A percentile compares a stretch with the other conserved stretches of the same genome.
phyloP scores from a whole-genome alignment of 1,140 invertebrate species.

The Vollenhovia emeryi region DNA sequence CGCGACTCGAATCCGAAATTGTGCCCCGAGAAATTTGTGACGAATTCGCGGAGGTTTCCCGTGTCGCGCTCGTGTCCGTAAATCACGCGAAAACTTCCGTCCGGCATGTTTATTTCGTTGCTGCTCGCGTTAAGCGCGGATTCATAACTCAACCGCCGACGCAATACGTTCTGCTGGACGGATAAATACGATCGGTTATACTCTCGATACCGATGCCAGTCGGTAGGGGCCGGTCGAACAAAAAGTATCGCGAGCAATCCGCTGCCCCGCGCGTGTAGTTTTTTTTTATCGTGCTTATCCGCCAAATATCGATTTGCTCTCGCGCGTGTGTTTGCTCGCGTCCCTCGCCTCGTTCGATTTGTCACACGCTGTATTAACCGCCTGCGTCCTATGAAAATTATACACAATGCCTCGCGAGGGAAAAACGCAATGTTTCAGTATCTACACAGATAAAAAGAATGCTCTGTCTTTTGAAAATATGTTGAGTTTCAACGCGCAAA shows the following conservation, averaged over 20 bases:
- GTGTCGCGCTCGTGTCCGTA: slow-evolving; percentile 27
- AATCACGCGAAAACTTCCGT: slow-evolving; percentile 48
- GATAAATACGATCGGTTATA: slow-evolving; percentile 57
- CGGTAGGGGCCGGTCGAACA: background rate
- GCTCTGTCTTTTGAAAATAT: too few species aligned
- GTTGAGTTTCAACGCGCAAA: too few species aligned
- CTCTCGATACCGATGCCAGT: slow-evolving; percentile 1
- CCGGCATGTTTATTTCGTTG: slow-evolving; percentile 50
- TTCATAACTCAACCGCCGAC: slow-evolving; percentile 53
- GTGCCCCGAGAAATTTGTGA: background rate
- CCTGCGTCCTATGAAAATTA: slow-evolving; percentile 23
- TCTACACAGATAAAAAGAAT: too few species aligned
- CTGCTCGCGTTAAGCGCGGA: slow-evolving; percentile 42
- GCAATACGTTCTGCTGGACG: slow-evolving; percentile 51
- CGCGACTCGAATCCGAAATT: background rate
- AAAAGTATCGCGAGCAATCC: slow-evolving; percentile 29
- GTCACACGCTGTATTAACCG: slow-evolving; percentile 35
- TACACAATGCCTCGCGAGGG: background rate
- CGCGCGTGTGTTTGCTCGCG: slow-evolving; percentile 18
- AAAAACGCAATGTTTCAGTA: background rate
- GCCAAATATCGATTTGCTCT: slow-evolving; percentile 41
- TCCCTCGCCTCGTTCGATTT: background rate
- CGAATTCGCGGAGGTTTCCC: slow-evolving; percentile 6
- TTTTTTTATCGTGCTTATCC: slow-evolving; percentile 44
- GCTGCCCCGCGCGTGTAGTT: background rate